phyloP scores from a whole-genome alignment of 2,888 invertebrate species.

The Adelphocoris suturalis region DNA sequence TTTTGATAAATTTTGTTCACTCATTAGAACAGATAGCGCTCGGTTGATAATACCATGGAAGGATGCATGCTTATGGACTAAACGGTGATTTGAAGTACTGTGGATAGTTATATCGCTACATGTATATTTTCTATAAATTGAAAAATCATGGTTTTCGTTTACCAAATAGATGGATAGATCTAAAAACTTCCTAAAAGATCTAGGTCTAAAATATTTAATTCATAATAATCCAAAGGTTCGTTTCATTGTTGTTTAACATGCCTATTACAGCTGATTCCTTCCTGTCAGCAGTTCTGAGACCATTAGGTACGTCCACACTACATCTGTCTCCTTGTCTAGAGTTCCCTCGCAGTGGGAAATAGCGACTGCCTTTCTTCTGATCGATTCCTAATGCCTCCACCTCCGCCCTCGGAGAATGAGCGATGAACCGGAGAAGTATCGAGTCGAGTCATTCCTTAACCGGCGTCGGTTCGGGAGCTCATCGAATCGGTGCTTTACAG shows the following conservation, averaged over 20 bases:
- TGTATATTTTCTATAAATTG: too few relatives aligned
- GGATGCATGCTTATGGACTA: too few relatives aligned
- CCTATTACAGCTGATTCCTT: background rate
- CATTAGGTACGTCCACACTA: slow-evolving; percentile 10
- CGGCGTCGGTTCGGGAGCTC: background rate
- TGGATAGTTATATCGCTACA: too few relatives aligned
- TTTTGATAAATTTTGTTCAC: too few relatives aligned
- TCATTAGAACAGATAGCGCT: too few relatives aligned
- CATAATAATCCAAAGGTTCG: too few relatives aligned
- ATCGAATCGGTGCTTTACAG: background rate
- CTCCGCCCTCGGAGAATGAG: background rate
- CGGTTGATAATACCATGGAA: too few relatives aligned
- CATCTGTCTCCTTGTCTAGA: background rate
- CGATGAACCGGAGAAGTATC: background rate
- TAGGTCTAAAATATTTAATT: too few relatives aligned
- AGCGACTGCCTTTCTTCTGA: background rate
- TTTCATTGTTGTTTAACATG: background rate
- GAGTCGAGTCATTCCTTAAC: slow-evolving; percentile 8
- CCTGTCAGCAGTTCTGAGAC: background rate
- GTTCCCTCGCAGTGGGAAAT: background rate
- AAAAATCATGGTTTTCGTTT: too few relatives aligned
- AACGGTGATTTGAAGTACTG: too few relatives aligned
- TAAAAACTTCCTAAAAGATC: too few relatives aligned
- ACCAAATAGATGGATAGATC: too few relatives aligned
- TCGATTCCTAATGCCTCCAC: slow-evolving; percentile 12